Base-by-base conservation (phyloP, 2,888 invertebrate species). In the Odontocolon sp. region DNA sequence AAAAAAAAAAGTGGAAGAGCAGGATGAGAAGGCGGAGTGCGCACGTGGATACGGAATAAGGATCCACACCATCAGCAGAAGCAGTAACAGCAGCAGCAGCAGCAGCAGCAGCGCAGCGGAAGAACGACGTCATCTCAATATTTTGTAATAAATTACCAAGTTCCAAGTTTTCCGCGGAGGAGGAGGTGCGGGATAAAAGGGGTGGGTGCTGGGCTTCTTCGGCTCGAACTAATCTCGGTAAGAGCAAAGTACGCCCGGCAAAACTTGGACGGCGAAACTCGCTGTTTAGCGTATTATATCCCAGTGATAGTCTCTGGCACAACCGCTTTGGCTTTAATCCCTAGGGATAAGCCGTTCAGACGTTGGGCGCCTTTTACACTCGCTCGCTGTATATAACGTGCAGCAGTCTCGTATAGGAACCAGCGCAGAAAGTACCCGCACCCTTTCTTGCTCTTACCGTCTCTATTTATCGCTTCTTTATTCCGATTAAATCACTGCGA, bases 101-200 rank as follows among this genome's bases (percentile, higher is more conserved):
- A 59, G 66, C 45, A 61, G 72, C 21, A 54, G 21, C 50, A 36
- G 18, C 33, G 72, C 21, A 54, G 21, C 50, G 31, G 18, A 26
- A 63, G 50, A 54, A 40, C 67, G 77, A 73, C 77, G 64, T 82
- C 79, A 80, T 71, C 77, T 81, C 80, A 79, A 83, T 85, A 84
- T 84, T 84, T 84, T 76, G 80, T 80, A 82, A 84, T 86, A 83
- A 85, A 83, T 85, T 84, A 81, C 79, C 40, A 80, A 84, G 77
- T 83, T 82, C 79, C 40, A 80, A 84, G 77, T 83, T 82, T 75
- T 57, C 40, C 67, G 59, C 33, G 47, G 61, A 56, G 64, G 33
- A 52, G 76, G 36, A 64, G 31, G 31, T 8, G 8, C 3, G 45
- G 3, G 61, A 57, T 52, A 23, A 52, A 67, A 56, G 47, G 63